phyloP scores from a whole-genome alignment of 2,888 invertebrate species.

The Conus canariensis region DNA sequence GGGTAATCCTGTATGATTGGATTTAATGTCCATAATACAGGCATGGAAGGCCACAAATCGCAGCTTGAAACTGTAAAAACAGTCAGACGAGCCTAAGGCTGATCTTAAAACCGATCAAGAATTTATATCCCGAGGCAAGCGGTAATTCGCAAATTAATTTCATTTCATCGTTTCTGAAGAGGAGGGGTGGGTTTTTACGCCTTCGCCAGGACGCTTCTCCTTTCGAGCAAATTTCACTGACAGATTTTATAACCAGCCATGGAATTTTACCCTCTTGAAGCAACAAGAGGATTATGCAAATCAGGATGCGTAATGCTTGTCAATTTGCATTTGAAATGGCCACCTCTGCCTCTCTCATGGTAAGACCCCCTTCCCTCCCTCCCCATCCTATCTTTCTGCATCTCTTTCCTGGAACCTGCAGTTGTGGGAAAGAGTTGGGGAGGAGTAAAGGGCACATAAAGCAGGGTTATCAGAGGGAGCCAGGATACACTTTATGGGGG shows the following conservation, averaged over 20 bases:
- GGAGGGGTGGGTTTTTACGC: too few relatives aligned
- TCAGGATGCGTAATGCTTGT: background rate
- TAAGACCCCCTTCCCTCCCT: background rate
- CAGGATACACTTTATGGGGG: background rate
- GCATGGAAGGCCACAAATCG: too few relatives aligned
- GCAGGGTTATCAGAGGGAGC: constrained; percentile 5
- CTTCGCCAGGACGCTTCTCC: too few relatives aligned
- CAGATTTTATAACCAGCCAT: background rate
- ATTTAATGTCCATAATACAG: too few relatives aligned
- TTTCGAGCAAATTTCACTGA: background rate
- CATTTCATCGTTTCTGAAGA: background rate
- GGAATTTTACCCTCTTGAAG: constrained; percentile 9
- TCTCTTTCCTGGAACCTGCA: background rate
- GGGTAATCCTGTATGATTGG: too few relatives aligned
- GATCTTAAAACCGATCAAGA: too few relatives aligned
- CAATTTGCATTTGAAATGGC: constrained; percentile 28
- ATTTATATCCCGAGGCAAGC: too few relatives aligned
- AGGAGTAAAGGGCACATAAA: constrained; percentile 30
- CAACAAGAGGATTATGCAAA: constrained; percentile 38
- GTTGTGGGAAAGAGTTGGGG: background rate
- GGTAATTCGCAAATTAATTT: background rate
- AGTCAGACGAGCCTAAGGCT: too few relatives aligned
- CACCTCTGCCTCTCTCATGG: background rate
- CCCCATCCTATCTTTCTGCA: background rate
- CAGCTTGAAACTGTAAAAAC: too few relatives aligned